These are phyloP conservation scores for Odontamblyopus rebecca DNA, from an alignment of 2,797 vertebrate species.

Conservation along the genomic window DNA sequence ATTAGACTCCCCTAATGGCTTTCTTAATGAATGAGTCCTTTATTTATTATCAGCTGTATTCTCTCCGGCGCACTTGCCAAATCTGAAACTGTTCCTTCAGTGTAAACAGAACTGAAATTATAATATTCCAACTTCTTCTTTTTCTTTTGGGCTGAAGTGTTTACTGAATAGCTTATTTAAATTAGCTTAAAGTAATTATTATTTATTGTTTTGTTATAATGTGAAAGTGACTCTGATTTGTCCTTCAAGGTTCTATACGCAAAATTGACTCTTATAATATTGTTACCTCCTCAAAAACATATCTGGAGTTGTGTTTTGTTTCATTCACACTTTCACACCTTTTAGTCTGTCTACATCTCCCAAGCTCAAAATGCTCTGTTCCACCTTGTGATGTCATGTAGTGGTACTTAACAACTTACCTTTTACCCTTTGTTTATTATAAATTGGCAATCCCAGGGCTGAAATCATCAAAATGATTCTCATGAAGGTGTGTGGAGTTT, in stretches of 20 bases:
- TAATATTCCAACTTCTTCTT: neutral
- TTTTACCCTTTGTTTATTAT: too few species aligned
- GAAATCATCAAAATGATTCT: too few species aligned
- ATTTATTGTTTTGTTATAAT: neutral
- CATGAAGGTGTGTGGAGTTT: too few species aligned
- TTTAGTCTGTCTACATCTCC: too few species aligned
- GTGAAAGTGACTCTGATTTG: neutral
- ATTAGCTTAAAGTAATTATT: neutral
- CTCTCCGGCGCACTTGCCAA: neutral
- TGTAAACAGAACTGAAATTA: neutral
- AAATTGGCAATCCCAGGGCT: too few species aligned
- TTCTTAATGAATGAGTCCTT: conserved; percentile 24
- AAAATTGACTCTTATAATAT: too few species aligned
- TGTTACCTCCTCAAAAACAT: too few species aligned
- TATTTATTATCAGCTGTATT: conserved; percentile 26
- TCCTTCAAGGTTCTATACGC: neutral
- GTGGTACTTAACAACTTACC: too few species aligned
- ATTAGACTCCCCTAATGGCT: conserved; percentile 18
- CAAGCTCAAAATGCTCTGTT: too few species aligned
- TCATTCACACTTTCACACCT: too few species aligned
- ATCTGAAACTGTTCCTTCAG: neutral
- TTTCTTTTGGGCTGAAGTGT: neutral
- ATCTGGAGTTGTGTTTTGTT: too few species aligned
- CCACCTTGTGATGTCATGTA: too few species aligned
- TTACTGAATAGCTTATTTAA: neutral